These are phyloP conservation scores for Dasyprocta punctata DNA, from an alignment of 2,113 vertebrate genomes.

Conservation along the genomic window DNA sequence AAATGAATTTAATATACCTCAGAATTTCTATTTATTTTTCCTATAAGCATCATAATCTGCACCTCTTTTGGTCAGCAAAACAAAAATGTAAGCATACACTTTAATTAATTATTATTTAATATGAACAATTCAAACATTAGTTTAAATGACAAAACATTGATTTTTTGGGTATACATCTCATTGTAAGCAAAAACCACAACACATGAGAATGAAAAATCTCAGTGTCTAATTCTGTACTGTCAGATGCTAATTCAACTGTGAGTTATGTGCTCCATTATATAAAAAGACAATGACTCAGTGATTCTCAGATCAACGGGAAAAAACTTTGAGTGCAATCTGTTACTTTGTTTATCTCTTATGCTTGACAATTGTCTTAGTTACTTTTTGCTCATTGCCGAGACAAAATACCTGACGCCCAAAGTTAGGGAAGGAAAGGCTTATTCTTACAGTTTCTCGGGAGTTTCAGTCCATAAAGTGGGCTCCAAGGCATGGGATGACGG, in stretches of 20 bases:
- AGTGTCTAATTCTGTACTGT: background rate
- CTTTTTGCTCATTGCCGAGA: too few species aligned
- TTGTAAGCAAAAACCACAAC: background rate
- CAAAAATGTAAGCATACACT: background rate
- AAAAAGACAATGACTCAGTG: constrained; percentile 24
- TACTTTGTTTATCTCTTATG: constrained; percentile 71
- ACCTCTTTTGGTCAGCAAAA: background rate
- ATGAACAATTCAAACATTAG: background rate
- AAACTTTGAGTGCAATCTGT: constrained; percentile 61
- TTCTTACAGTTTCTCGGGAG: too few species aligned
- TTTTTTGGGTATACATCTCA: background rate
- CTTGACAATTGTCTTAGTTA: too few species aligned
- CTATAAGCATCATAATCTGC: background rate
- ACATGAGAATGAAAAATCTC: background rate
- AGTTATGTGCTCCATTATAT: background rate
- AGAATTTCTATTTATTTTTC: background rate
- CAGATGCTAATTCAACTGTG: background rate
- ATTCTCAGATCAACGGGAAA: background rate
- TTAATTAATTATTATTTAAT: constrained; percentile 1
- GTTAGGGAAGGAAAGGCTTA: too few species aligned
- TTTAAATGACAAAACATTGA: constrained; percentile 2
- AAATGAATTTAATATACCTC: background rate
- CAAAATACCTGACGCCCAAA: too few species aligned
- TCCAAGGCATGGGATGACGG: too few species aligned
- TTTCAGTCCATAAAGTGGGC: too few species aligned